These are phyloP conservation scores for Fragum sueziense DNA, from an alignment of 2,888 invertebrate genomes.

Conservation along the genomic window DNA sequence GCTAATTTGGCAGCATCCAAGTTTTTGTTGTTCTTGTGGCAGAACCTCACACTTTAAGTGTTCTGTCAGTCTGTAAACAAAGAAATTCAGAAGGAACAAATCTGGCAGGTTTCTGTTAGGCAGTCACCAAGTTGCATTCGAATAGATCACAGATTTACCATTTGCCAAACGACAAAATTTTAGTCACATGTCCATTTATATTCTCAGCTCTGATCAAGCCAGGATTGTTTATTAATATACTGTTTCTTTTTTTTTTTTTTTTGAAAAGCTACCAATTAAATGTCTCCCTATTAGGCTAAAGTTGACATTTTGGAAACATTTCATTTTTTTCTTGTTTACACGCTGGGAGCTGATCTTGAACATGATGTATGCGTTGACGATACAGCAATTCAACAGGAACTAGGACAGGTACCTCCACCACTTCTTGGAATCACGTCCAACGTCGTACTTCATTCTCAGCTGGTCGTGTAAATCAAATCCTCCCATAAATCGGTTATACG, in stretches of 20 bases:
- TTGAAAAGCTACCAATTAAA: not conserved
- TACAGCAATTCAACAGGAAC: not conserved
- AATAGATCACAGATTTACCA: not conserved
- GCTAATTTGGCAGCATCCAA: not conserved
- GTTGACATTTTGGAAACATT: not conserved
- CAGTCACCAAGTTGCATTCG: not conserved
- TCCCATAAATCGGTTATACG: too few species aligned
- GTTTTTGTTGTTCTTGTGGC: not conserved
- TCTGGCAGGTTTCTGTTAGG: not conserved
- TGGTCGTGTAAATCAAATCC: not conserved
- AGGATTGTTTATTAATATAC: not conserved
- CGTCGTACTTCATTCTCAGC: not conserved
- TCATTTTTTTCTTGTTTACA: not conserved
- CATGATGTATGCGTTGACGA: not conserved
- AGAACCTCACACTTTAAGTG: not conserved
- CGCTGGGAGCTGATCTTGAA: not conserved
- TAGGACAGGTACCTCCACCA: too few species aligned
- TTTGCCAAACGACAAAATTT: not conserved
- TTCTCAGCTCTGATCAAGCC: not conserved
- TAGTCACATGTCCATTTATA: not conserved
- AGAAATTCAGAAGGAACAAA: not conserved
- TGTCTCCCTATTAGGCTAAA: not conserved
- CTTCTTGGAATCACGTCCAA: not conserved
- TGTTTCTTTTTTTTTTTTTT: not conserved
- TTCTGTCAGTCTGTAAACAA: not conserved